Evolutionary conservation across 1,140 invertebrate species (phyloP).

Genomic region (Yoshiicerus persimilis): DNA sequence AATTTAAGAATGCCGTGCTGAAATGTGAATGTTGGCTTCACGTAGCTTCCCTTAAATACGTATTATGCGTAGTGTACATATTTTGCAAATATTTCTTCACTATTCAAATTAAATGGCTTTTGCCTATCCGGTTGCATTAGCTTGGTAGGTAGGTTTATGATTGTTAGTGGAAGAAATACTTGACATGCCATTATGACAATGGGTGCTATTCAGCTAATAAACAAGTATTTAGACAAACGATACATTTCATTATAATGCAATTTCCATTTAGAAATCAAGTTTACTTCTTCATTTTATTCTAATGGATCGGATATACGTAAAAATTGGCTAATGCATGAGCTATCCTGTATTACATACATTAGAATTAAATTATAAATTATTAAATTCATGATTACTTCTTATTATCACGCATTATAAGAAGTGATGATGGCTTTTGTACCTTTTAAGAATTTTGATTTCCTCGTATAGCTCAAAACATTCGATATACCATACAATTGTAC

Average conservation of each 20-base stretch:
- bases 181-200: neutral
- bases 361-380: constrained; percentile 13
- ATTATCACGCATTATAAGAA: neutral
- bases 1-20: neutral
- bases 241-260: neutral
- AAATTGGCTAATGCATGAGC: neutral
- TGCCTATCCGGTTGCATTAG: neutral
- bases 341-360: neutral
- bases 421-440: neutral
- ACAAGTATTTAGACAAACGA: neutral
- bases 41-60: neutral
- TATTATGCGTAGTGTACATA: neutral
- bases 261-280: neutral
- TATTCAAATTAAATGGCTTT: neutral
- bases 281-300: neutral
- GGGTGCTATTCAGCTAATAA: neutral
- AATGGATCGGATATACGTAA: neutral
- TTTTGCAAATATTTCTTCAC: neutral
- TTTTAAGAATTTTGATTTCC: neutral
- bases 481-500: too few relatives aligned
- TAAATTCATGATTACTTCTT: neutral
- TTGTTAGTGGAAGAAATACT: neutral
- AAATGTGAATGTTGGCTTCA: neutral
- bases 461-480: neutral
- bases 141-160: neutral